Conservation (phyloP, 2,888 invertebrate species). For the Leptothorax acervorum region DNA sequence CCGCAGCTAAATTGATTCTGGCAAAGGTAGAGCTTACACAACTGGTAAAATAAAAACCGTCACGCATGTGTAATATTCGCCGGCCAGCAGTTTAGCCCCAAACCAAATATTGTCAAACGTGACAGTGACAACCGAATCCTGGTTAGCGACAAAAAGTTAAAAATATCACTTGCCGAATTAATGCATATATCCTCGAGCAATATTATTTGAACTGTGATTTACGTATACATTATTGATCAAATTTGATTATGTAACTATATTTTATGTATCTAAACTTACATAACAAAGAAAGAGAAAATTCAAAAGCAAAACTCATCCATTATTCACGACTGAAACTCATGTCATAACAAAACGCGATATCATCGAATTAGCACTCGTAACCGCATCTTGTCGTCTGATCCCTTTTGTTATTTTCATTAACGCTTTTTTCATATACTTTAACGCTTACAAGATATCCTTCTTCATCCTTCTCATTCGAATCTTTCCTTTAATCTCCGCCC, state of each 20-base stretch:
- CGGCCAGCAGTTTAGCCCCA: neutral
- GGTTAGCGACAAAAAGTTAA: neutral
- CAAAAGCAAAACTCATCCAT: neutral
- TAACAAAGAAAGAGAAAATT: neutral
- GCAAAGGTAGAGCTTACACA: conserved; percentile 3
- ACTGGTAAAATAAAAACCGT: conserved; percentile 24
- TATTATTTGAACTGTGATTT: neutral
- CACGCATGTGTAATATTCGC: conserved; percentile 4
- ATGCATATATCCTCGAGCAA: neutral
- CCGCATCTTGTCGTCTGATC: neutral
- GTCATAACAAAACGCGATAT: neutral
- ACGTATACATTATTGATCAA: neutral
- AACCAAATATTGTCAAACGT: conserved; percentile 29
- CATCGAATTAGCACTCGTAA: neutral
- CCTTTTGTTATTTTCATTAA: neutral
- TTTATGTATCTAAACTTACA: neutral
- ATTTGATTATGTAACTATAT: neutral
- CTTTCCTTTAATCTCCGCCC: conserved; percentile 21
- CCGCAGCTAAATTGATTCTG: conserved; percentile 10
- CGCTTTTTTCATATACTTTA: neutral
- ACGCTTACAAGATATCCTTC: neutral
- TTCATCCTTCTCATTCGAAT: neutral
- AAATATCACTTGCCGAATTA: conserved; percentile 3
- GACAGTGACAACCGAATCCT: conserved; percentile 2
- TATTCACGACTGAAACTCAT: neutral